Evolutionary conservation across 2,888 invertebrate genomes (phyloP).

Genomic region (Malachius bipustulatus): DNA sequence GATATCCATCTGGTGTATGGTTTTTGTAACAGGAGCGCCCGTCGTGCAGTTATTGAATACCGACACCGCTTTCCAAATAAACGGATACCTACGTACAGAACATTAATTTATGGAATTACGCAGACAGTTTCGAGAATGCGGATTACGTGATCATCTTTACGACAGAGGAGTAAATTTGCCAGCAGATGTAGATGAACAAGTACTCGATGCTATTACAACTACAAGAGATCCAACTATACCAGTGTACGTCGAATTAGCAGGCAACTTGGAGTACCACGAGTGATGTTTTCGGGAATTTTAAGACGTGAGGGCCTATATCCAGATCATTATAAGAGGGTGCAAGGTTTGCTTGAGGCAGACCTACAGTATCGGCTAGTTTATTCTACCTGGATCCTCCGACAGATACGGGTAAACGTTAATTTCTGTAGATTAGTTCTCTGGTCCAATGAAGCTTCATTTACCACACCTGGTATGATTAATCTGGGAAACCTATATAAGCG

Average conservation of each 20-base stretch:
- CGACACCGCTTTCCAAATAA: constrained; percentile 7
- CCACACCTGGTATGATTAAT: constrained; percentile 7
- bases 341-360: constrained; percentile 5
- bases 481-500: constrained; percentile 2
- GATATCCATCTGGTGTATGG: constrained; percentile 6
- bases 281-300: constrained; percentile 10
- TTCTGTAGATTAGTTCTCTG: constrained; percentile 10
- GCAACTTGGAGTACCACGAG: constrained; percentile 8
- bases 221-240: constrained; percentile 6
- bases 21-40: constrained; percentile 5
- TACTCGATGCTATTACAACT: constrained; percentile 5
- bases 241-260: constrained; percentile 6
- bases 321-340: constrained; percentile 8
- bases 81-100: background rate
- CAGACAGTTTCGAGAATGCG: constrained; percentile 7
- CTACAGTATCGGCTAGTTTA: constrained; percentile 6
- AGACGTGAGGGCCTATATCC: constrained; percentile 12
- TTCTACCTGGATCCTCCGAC: constrained; percentile 11
- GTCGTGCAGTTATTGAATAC: constrained; percentile 6
- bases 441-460: constrained; percentile 10
- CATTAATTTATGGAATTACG: constrained; percentile 3
- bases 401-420: constrained; percentile 8
- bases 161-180: constrained; percentile 5
- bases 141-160: constrained; percentile 7
- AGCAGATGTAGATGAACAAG: too few relatives aligned